Percentiles rank a stretch among this genome's conserved stretches.
These are phyloP conservation scores for Anas platyrhynchos DNA, from an alignment of 2,113 vertebrate species.

Conservation along the genomic window DNA sequence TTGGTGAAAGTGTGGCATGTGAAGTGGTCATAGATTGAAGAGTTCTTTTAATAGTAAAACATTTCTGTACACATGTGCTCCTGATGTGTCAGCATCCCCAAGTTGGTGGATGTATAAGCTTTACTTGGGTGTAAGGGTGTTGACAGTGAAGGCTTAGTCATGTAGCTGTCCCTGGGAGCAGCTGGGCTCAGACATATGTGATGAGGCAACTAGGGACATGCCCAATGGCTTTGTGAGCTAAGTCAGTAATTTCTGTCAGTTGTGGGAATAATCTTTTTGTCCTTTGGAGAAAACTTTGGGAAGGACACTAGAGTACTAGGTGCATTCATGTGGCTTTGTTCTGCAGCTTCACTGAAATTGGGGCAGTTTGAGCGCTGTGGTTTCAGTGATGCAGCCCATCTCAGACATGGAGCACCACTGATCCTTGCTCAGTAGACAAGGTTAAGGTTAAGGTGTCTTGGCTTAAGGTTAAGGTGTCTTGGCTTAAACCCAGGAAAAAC, in stretches of 20 bases:
- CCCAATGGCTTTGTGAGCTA: background rate
- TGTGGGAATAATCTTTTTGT: background rate
- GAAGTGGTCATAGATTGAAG: background rate
- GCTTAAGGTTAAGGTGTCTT: background rate
- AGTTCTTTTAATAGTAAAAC: background rate
- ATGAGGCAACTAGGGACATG: background rate
- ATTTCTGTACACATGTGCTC: background rate
- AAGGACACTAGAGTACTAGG: background rate
- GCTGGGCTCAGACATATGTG: rapidly evolving
- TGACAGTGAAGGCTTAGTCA: background rate
- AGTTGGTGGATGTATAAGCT: background rate
- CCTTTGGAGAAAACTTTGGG: background rate
- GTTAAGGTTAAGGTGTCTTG: background rate
- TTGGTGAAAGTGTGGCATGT: background rate
- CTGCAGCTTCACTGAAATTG: background rate
- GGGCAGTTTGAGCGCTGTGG: background rate
- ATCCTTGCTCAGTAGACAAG: background rate
- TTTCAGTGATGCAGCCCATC: background rate
- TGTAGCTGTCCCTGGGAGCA: background rate
- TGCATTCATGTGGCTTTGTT: background rate
- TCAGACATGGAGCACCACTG: rapidly evolving
- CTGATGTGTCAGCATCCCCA: background rate
- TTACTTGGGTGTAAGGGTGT: background rate
- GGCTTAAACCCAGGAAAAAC: background rate
- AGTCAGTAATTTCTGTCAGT: background rate